Base-by-base conservation (phyloP, 2,888 invertebrate genomes). In the Cheilosia urbana region DNA sequence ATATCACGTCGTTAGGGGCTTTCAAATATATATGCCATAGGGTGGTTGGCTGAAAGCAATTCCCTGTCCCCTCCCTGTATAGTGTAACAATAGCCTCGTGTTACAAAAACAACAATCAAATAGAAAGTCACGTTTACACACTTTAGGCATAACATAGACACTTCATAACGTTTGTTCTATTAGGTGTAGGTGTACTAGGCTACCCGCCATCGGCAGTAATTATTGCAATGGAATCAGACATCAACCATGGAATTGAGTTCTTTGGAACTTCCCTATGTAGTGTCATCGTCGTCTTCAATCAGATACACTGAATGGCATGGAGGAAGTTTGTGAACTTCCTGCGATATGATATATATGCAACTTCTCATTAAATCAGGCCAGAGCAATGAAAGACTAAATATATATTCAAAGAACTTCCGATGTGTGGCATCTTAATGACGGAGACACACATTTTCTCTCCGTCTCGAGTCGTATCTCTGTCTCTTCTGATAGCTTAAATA, bases 101-200 rank as follows among this genome's bases (percentile, higher is more conserved):
- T 57, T 53, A 75, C 63, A 79, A 75, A 84, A 75, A 84, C 75
- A 84, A 79, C 83, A 84, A 79, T 49, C 63, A 73, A 65, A 69
- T 65, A 69, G 73, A 71, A 84, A 84, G 83, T 84, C 83, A 84
- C 83, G 83, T 84, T 79, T 75, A 58, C 53, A 65, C 69, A 79
- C 83, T 84, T 47, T 51, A 55, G 69, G 78, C 77, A 68, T 66
- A 66, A 30, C 55, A 13, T 51, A 58, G 57, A n/a, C 62, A 62
- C 63, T 78, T 78, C 47, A 63, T 78, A 57, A 60, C 49, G 55
- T 57, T 69, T 69, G 69, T 63, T 63, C 69, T 51, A 19, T 68
- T 24, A 17, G 53, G 17, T 19, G 77, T 24, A 17, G 53, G 17
- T 69, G 37, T 37, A 13, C 13, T 4, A 13, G 51, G 45, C 60